Evolutionary conservation across 2,113 vertebrate species (phyloP).

Genomic region (Neotoma lepida): DNA sequence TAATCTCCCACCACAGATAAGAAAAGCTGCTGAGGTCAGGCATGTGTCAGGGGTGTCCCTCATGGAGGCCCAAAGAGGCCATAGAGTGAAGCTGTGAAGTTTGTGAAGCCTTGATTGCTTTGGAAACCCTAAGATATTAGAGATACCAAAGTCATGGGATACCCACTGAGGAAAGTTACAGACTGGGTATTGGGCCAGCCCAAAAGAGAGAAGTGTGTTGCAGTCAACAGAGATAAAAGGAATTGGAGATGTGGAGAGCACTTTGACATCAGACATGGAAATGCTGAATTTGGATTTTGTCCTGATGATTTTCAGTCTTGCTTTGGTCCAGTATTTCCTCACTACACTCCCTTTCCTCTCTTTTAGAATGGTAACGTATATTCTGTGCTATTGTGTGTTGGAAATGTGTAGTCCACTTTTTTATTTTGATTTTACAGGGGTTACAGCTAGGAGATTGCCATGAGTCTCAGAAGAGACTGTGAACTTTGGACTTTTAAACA

Average conservation of each 20-base stretch:
- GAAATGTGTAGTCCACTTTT: neutral
- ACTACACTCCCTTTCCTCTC: neutral
- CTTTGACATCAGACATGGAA: neutral
- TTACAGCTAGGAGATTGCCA: neutral
- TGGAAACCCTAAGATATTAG: neutral
- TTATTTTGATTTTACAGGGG: neutral
- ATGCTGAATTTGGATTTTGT: neutral
- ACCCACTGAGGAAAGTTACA: neutral
- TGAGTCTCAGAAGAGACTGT: neutral
- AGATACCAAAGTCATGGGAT: neutral
- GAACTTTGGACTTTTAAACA: neutral
- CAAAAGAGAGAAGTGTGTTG: neutral
- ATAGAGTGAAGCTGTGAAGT: neutral
- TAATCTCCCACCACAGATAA: neutral
- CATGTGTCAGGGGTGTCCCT: neutral
- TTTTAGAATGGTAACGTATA: neutral
- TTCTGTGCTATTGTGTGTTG: neutral
- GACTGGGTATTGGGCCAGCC: neutral
- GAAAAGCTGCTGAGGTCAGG: neutral
- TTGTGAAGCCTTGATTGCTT: neutral
- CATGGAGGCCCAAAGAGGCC: neutral
- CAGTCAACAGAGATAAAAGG: neutral
- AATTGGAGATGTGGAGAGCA: neutral
- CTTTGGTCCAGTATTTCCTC: neutral
- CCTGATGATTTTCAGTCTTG: neutral